Evolutionary conservation across 2,888 invertebrate genomes (phyloP), one percentile per base, ranked within the genome.

Genomic region (Lapara coniferarum): DNA sequence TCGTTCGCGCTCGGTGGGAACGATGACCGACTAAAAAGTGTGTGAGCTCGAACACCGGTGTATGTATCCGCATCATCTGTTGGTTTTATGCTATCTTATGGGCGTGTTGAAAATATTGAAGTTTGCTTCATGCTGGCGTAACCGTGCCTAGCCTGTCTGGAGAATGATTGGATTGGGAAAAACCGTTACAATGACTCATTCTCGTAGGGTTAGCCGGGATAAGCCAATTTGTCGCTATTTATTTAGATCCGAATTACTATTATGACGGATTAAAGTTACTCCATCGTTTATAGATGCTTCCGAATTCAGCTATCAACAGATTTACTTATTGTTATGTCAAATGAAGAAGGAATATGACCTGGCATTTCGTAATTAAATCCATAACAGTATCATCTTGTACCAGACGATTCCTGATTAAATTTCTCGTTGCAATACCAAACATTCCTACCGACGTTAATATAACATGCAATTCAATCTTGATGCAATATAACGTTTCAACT

Each of bases 371-470:
- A 37, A 37, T 37, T 37, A 37, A 37, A 37, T 37, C 37, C 8
- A 63, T 19, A 46, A 10, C 44, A 66, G 7, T 44, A 16, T 46
- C 16, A 16, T 46, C 16, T 46, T 63, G 16, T 63, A 46, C 12
- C 16, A 46, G 16, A 19, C 12, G 16, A 46, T 63, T 16, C 59
- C 10, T 16, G 59, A 46, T 63, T 46, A 46, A 46, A 44, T 63
- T 16, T 46, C 46, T 63, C 59, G 16, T 46, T 63, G 46, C 59
- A 57, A 49, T 55, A 58, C n/a, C 49, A 19, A 55, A 67, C 46
- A 56, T 57, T 46, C 44, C 56, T 49, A 63, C 46, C 16, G 16
- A 19, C 46, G 10, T 13, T 63, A 63, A 46, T 46, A 63, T 46
- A 37, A 2, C 5, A 12, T 46, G 59, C 59, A 16, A 46, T 63